A percentile compares a stretch with the other conserved stretches of the same genome.
phyloP scores from a whole-genome alignment of 2,797 vertebrate species.

The Tragelaphus eurycerus region DNA sequence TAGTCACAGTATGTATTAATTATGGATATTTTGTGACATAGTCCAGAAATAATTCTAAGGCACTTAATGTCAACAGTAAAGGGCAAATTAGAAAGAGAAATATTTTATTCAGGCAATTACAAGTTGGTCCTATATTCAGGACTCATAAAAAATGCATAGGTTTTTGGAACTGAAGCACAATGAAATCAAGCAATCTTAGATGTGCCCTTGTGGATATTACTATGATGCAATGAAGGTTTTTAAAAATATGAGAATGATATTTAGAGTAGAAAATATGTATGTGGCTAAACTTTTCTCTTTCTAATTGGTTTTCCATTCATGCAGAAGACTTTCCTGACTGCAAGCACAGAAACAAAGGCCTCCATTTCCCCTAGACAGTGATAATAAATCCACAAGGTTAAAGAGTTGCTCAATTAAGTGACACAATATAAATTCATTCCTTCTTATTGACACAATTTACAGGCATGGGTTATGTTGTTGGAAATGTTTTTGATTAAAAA shows the following conservation, averaged over 20 bases:
- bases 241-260: neutral
- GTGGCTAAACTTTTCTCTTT: neutral
- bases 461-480: neutral
- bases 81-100: slow-evolving; percentile 51
- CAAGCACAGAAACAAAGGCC: neutral
- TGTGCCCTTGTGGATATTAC: neutral
- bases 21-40: slow-evolving; percentile 53
- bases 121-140: neutral
- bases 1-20: slow-evolving; percentile 52
- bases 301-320: neutral
- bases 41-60: slow-evolving; percentile 54
- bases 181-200: neutral
- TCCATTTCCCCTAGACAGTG: neutral
- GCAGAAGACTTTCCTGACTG: neutral
- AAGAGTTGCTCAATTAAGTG: neutral
- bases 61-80: slow-evolving; percentile 56
- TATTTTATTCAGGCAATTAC: slow-evolving; percentile 21
- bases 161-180: slow-evolving; percentile 9
- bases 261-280: slow-evolving; percentile 27
- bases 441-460: neutral
- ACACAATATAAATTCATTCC: neutral
- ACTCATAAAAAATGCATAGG: slow-evolving; percentile 53
- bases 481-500: slow-evolving; percentile 12
- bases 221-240: slow-evolving; percentile 17
- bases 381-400: neutral